Conservation (phyloP, 1,140 invertebrate species). For the Brachionus angularis region DNA sequence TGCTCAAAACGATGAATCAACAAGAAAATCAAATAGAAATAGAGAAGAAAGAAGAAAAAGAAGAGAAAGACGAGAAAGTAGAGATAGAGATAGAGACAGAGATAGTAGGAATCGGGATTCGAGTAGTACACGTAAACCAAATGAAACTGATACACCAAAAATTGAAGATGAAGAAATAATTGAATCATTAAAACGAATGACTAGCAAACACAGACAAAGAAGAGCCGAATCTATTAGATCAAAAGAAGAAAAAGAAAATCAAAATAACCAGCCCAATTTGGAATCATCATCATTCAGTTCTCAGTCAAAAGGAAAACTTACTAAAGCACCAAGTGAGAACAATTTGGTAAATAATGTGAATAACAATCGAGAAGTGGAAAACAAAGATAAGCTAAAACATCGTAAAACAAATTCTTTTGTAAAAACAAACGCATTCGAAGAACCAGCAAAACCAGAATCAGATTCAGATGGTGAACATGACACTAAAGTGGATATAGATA, state of each 20-base stretch:
- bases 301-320: too few species aligned
- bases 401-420: neutral
- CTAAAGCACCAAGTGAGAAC: neutral
- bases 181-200: neutral
- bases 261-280: too few species aligned
- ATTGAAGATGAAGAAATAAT: conserved; percentile 18
- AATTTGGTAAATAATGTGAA: neutral
- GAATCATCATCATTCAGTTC: too few species aligned
- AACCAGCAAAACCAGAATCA: conserved; percentile 12
- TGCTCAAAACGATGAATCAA: neutral
- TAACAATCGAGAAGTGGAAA: neutral
- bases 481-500: conserved; percentile 18
- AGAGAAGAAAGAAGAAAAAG: conserved; percentile 15
- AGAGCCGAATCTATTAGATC: neutral
- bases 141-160: neutral
- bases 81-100: neutral
- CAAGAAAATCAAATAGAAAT: neutral
- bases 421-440: conserved; percentile 20
- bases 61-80: neutral
- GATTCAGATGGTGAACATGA: conserved; percentile 31
- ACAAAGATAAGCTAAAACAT: neutral
- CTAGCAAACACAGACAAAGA: conserved; percentile 7
- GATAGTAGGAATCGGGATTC: neutral
- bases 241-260: conserved; percentile 8
- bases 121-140: neutral